Evolutionary conservation across 2,888 invertebrate species (phyloP), one percentile per base, ranked within the genome.

Genomic region (Dicyrtoma fusca): DNA sequence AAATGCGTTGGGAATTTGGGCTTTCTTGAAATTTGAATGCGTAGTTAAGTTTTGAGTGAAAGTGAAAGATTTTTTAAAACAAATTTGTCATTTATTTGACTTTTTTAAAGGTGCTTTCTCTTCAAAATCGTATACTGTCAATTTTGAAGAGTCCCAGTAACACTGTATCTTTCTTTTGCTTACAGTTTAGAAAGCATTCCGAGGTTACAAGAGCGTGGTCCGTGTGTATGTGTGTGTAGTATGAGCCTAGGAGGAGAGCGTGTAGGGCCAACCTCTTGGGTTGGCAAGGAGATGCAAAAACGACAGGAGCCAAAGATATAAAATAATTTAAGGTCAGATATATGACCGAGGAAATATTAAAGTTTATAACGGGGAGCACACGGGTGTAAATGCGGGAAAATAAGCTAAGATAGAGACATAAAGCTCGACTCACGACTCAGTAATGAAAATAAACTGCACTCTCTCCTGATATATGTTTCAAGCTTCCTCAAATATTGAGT

Each of bases 391-490:
- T 76, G 70, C 70, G 68, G 70, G 64, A 59, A 53, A 74, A 62
- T 61, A 64, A 71, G 71, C 68, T 61, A 63, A 72, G 66, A 73
- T 69, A 72, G 62, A 72, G 72, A 73, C 75, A 73, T 75, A 75
- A 74, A 76, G 76, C 76, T 76, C 72, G 66, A 74, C 74, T 75
- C 75, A 73, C 51, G 71, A 73, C 75, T 75, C 71, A 34, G 57
- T 76, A 74, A 76, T 76, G 76, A 74, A 76, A 76, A 76, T 76
- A 76, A 74, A 76, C 74, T 59, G 72, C 72, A 55, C 71, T 66
- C 65, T 65, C 57, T 53, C n/a, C 57, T 75, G 75, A 75, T 73
- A 72, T 74, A 75, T 75, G 69, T 71, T 75, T 68, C 64, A 68
- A 51, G 65, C 61, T 71, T 72, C 49, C 74, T 74, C 68, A 74